These are phyloP conservation scores for Gortyna flavago DNA, from an alignment of 2,888 invertebrate species.

Conservation along the genomic window DNA sequence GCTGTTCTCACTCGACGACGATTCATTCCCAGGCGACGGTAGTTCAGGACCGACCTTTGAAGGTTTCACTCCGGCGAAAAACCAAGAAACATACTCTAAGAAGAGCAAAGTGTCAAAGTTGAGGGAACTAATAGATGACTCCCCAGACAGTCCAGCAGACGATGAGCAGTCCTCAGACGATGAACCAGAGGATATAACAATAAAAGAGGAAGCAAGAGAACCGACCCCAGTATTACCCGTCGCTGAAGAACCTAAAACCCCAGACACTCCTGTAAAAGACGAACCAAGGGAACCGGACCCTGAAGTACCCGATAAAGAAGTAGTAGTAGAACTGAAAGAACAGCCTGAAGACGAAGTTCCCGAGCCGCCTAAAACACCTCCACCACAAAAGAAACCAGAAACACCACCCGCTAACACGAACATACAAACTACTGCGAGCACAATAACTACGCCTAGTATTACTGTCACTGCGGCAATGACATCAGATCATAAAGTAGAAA, in stretches of 20 bases:
- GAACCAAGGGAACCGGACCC: conserved; percentile 65
- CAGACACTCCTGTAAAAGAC: conserved; percentile 52
- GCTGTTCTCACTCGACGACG: conserved; percentile 90
- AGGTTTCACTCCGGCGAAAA: conserved; percentile 90
- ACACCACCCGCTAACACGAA: conserved; percentile 58
- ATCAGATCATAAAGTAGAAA: conserved; percentile 40
- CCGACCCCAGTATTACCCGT: conserved; percentile 71
- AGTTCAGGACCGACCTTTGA: conserved; percentile 88
- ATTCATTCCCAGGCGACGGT: conserved; percentile 90
- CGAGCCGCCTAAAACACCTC: conserved; percentile 79
- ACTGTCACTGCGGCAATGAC: conserved; percentile 37
- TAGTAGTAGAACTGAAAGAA: conserved; percentile 68
- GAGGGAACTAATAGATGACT: conserved; percentile 86
- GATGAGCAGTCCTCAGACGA: conserved; percentile 89
- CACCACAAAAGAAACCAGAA: conserved; percentile 66
- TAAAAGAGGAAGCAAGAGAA: conserved; percentile 75
- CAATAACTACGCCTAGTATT: conserved; percentile 32
- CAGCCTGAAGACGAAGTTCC: conserved; percentile 70
- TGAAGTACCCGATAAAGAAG: conserved; percentile 69
- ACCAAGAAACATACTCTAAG: conserved; percentile 89
- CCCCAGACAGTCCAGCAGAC: conserved; percentile 87
- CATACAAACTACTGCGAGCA: conserved; percentile 39
- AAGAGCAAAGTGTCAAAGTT: conserved; percentile 87
- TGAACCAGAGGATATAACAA: conserved; percentile 78
- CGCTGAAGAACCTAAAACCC: conserved; percentile 71